These are phyloP conservation scores for Loriculus beryllinus DNA, from an alignment of 2,797 vertebrate species.

Conservation along the genomic window DNA sequence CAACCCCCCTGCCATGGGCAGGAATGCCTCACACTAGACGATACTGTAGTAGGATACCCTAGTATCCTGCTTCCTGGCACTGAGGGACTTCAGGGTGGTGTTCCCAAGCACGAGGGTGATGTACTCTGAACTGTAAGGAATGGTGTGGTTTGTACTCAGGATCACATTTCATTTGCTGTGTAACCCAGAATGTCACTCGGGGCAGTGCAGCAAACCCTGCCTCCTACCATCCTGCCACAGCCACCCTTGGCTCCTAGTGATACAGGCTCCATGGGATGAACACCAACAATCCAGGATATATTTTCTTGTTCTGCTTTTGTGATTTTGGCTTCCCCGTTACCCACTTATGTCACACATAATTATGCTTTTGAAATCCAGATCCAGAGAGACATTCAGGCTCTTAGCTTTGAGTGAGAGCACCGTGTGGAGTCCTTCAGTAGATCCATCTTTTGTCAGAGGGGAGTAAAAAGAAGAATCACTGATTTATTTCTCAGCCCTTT, in stretches of 20 bases:
- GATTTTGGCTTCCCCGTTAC: background rate
- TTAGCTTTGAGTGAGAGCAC: background rate
- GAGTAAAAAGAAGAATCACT: background rate
- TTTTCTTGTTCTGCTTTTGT: background rate
- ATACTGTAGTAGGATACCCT: background rate
- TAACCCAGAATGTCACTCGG: background rate
- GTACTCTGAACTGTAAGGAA: slow-evolving; percentile 26
- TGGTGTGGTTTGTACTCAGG: background rate
- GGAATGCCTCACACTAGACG: background rate
- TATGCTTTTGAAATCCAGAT: background rate
- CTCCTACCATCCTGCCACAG: background rate
- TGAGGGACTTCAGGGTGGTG: background rate
- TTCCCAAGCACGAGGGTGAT: background rate
- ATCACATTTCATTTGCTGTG: slow-evolving; percentile 46
- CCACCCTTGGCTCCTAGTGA: background rate
- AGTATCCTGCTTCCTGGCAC: background rate
- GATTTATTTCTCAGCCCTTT: background rate
- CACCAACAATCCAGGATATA: background rate
- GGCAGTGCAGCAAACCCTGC: background rate
- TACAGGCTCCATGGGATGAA: background rate
- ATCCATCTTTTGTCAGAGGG: background rate
- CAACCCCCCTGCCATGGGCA: background rate
- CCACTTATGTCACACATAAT: background rate
- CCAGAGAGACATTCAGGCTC: background rate
- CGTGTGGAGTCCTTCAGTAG: background rate